Evolutionary conservation across 2,797 vertebrate genomes (phyloP), one percentile per base, ranked within the genome.

Genomic region (Anabas testudineus): DNA sequence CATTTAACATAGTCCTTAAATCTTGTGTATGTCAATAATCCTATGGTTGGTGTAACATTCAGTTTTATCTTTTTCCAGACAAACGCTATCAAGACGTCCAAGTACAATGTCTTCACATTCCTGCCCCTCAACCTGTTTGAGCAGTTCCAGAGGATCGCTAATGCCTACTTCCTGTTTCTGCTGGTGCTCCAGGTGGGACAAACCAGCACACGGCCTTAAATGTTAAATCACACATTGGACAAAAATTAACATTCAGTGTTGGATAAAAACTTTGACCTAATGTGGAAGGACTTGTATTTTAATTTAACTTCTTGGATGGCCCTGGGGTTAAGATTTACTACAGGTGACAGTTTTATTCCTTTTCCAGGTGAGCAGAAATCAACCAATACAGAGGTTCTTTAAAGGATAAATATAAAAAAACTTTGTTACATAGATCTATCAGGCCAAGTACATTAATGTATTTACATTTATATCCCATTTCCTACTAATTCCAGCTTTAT

Each of bases 91-190:
- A 97, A 96, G 87, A 99, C 98, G 37, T 96, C 95, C 1, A 99
- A 98, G 85, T 99, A 99, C 87, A 97, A 94, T 80, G n/a, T 94
- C 73, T 94, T 98, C 88, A 96, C 94, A 78, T 99, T 99, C 85
- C 93, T 99, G 61, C 97, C 97, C 53, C 91, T 97, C 82, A 99
- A 99, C 92, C 90, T 99, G 39, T 99, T 99, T 42, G 96, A 99
- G 89, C 97, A 99, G 90, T 99, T 99, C 86, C 97, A 97, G 92
- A 94, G 97, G 82, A 95, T 99, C 28, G 97, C 97, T 48, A 99
- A 99, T 7, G 96, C 96, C 5, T 99, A 99, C 92, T 99, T 99
- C 85, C 93, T 99, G 21, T 90, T 96, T 79, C 94, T 99, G 86
- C 93, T 98, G 62, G 92, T 96, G 80, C 93, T 99, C 9, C 97